Conservation (phyloP, 2,888 invertebrate species). For the Polia nebulosa region DNA sequence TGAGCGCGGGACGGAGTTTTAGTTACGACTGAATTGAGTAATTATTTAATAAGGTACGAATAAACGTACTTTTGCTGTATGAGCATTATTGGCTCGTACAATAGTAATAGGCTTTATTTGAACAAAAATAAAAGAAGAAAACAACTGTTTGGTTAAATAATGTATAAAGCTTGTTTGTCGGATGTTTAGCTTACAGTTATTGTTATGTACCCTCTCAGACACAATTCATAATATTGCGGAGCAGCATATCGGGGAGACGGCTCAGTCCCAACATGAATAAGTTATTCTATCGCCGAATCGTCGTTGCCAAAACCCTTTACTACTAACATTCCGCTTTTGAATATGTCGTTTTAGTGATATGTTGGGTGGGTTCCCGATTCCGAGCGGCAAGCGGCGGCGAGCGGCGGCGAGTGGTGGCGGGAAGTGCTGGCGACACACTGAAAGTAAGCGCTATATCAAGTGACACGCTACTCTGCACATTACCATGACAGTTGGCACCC, state of each 20-base stretch:
- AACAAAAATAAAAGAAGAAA: neutral
- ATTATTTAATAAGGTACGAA: too few relatives aligned
- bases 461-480: neutral
- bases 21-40: too few relatives aligned
- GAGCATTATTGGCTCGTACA: too few relatives aligned
- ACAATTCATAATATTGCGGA: neutral
- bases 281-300: slow-evolving; percentile 14
- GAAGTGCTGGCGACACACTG: neutral
- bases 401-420: neutral
- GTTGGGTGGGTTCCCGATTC: neutral
- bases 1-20: too few relatives aligned
- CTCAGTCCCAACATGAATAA: slow-evolving; percentile 15
- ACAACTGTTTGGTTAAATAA: neutral
- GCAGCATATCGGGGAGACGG: neutral
- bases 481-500: neutral
- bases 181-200: slow-evolving; percentile 7
- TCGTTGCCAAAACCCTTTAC: slow-evolving; percentile 16
- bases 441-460: neutral
- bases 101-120: too few relatives aligned
- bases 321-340: neutral
- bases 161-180: slow-evolving; percentile 2
- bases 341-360: slow-evolving; percentile 6
- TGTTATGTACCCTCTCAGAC: neutral
- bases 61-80: too few relatives aligned
- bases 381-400: neutral